Conservation (phyloP, 2,888 invertebrate species). For the Ophion ventricosus region DNA sequence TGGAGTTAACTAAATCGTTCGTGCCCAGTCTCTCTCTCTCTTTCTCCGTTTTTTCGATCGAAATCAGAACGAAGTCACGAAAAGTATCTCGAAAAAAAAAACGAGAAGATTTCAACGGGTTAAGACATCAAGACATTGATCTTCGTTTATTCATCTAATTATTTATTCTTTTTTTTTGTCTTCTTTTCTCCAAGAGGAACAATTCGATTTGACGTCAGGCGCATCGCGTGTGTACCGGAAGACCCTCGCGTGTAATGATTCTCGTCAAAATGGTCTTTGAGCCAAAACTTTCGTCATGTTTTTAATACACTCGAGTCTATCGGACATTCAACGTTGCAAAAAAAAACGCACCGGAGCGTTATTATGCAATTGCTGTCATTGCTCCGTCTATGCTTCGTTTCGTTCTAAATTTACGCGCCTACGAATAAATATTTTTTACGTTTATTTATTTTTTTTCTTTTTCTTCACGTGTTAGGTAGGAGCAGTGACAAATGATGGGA, state of each 20-base stretch:
- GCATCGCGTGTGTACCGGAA: constrained; percentile 6
- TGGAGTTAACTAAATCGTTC: background rate
- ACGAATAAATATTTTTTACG: constrained; percentile 63
- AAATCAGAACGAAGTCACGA: background rate
- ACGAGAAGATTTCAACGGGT: constrained; percentile 46
- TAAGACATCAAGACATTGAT: constrained; percentile 50
- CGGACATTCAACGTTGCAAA: constrained; percentile 26
- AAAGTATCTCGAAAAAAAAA: constrained; percentile 2
- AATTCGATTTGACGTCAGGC: constrained; percentile 45
- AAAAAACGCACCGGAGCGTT: constrained; percentile 32
- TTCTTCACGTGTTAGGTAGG: background rate
- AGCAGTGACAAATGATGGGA: constrained; percentile 8
- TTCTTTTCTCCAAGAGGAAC: constrained; percentile 53
- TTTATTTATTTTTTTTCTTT: constrained; percentile 24
- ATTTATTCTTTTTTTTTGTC: constrained; percentile 16
- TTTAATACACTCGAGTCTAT: constrained; percentile 41
- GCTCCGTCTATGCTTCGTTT: constrained; percentile 27
- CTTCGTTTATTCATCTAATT: constrained; percentile 51
- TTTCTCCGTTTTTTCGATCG: background rate
- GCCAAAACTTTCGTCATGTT: constrained; percentile 18
- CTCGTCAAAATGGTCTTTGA: constrained; percentile 35
- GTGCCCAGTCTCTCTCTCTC: background rate
- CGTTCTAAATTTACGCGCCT: constrained; percentile 33
- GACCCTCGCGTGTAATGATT: background rate
- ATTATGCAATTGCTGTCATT: constrained; percentile 43